Evolutionary conservation across 2,113 vertebrate genomes (phyloP), one percentile per base, ranked within the genome.

Genomic region (Colinus virginianus): DNA sequence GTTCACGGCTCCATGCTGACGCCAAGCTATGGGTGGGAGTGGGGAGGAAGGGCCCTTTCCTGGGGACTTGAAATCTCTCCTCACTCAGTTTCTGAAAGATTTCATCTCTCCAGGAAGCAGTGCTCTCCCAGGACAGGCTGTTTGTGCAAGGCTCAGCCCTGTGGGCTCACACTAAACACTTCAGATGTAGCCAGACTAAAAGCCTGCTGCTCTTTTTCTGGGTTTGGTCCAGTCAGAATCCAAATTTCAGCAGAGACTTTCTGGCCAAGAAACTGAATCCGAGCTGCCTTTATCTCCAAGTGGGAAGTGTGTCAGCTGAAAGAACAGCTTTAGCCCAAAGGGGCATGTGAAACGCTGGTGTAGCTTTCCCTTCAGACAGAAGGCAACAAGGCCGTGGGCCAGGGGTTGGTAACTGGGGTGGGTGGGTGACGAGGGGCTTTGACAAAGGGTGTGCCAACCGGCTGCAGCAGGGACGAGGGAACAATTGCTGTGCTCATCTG

Each of bases 41-140:
- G 0, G 67, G 88, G 87, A 46, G 42, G 20, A 94, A 18, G 43
- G 61, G 75, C 67, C 67, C 72, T 92, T 96, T 95, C 82, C 76
- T 85, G 22, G 78, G 81, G 87, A 93, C 45, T 80, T 94, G 87
- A 95, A 95, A 95, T 94, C 34, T 91, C 87, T 83, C 83, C 75
- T 95, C 86, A 68, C 3, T 0, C 61, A 55, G 56, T 93, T 91
- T 91, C 85, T 91, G 72, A 95, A 96, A 95, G 93, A 91, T 95
- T 96, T 94, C 78, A 94, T 96, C 85, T 95, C 95, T 94, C 76
- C 87, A 83, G 93, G 94, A 94, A 95, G 90, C 67, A 87, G 68
- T 68, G 85, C 7, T 91, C 94, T 90, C 95, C 85, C 0, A 51
- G 80, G 93, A 96, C 80, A 76, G 75, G 69, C 87, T 94, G 87